These are phyloP conservation scores for Aphyosemion australe DNA, from an alignment of 2,113 vertebrate species.

Conservation along the genomic window DNA sequence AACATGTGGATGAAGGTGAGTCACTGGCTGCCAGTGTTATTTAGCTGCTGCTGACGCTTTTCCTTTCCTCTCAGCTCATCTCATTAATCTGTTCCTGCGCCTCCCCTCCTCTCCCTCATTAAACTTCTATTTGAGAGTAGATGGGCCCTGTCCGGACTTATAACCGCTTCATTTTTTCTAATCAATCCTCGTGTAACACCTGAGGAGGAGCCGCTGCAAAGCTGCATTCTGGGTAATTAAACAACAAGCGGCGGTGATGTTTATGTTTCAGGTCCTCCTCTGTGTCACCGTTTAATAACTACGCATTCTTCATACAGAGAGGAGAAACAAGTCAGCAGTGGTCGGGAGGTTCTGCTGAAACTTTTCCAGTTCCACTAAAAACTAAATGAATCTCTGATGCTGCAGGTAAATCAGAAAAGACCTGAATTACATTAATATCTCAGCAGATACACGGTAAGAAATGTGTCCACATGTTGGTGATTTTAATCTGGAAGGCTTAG, in stretches of 20 bases:
- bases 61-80: conserved; percentile 3
- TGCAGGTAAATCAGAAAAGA: too few species aligned
- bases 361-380: too few species aligned
- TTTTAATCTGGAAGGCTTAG: too few species aligned
- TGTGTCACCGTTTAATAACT: neutral
- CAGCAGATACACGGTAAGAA: too few species aligned
- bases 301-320: too few species aligned
- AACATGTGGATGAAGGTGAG: conserved; percentile 15
- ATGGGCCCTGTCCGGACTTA: conserved; percentile 29
- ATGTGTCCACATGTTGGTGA: too few species aligned
- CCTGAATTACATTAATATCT: too few species aligned
- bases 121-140: conserved; percentile 36
- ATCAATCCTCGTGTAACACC: conserved; percentile 30
- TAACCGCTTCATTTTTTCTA: conserved; percentile 44
- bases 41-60: neutral
- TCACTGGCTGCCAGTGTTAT: conserved; percentile 13
- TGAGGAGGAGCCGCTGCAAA: neutral
- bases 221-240: conserved; percentile 47
- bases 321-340: too few species aligned
- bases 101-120: conserved; percentile 41
- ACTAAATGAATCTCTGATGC: too few species aligned
- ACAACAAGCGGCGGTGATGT: conserved; percentile 19
- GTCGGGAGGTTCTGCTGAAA: too few species aligned
- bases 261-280: conserved; percentile 37
- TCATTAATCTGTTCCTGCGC: conserved; percentile 33